phyloP scores from a whole-genome alignment of 2,113 vertebrate species.

The Dicerorhinus sumatrensis region DNA sequence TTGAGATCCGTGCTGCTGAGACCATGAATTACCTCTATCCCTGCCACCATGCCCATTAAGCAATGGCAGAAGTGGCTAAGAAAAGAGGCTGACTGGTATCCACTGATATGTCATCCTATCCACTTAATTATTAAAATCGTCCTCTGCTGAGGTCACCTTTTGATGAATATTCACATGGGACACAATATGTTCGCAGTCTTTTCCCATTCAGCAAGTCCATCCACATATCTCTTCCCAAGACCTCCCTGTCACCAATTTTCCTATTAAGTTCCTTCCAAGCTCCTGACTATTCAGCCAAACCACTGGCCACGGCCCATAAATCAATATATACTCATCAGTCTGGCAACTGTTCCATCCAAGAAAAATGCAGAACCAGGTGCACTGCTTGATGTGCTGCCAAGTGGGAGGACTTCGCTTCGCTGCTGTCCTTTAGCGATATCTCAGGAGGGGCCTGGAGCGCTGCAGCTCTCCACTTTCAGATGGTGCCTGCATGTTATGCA shows the following conservation, averaged over 20 bases:
- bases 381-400: background rate
- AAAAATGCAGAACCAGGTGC: background rate
- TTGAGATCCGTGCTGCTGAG: background rate
- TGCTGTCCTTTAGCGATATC: background rate
- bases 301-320: background rate
- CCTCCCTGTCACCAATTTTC: background rate
- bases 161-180: background rate
- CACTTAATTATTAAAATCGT: background rate
- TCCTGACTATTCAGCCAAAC: background rate
- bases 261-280: background rate
- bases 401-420: background rate
- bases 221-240: background rate
- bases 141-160: background rate
- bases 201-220: background rate
- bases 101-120: background rate
- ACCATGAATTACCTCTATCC: background rate
- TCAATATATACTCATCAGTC: background rate
- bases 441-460: background rate
- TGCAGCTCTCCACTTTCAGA: background rate
- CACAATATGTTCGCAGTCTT: background rate
- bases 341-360: background rate
- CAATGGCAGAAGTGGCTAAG: background rate
- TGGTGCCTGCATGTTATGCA: background rate
- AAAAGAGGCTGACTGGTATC: background rate
- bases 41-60: background rate